These are phyloP conservation scores for Endomychus coccineus DNA, from an alignment of 2,888 invertebrate species.

Conservation along the genomic window DNA sequence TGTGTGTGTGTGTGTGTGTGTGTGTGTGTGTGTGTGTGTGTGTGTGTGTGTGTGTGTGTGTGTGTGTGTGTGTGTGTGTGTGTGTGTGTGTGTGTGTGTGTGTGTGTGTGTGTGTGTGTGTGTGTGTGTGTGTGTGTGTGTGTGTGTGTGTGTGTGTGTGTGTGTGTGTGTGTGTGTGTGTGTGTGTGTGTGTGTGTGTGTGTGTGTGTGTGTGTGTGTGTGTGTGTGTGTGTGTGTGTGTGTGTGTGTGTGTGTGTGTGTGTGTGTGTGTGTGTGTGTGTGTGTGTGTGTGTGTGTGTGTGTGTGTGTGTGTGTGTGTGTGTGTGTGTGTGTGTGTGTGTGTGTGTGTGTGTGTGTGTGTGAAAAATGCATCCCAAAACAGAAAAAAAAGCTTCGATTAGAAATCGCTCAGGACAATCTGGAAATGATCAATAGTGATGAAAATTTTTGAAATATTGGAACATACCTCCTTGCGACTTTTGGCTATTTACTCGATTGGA, in stretches of 20 bases:
- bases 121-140: conserved; percentile 1
- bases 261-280: conserved; percentile 1
- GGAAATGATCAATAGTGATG: too few relatives aligned
- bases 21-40: conserved; percentile 1
- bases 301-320: conserved; percentile 1
- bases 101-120: conserved; percentile 1
- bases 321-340: conserved; percentile 1
- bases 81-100: conserved; percentile 1
- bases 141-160: conserved; percentile 1
- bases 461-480: too few relatives aligned
- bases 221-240: conserved; percentile 1
- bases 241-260: conserved; percentile 1
- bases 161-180: conserved; percentile 1
- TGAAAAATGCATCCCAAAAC: background rate
- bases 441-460: too few relatives aligned
- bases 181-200: conserved; percentile 1
- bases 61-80: conserved; percentile 1
- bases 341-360: conserved; percentile 1
- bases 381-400: too few relatives aligned
- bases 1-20: conserved; percentile 1
- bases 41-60: conserved; percentile 1
- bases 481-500: too few relatives aligned
- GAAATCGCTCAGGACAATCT: too few relatives aligned
- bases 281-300: conserved; percentile 1
- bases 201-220: conserved; percentile 1